Base-by-base conservation (phyloP, 2,113 vertebrate species). In the Nothoprocta pentlandii region DNA sequence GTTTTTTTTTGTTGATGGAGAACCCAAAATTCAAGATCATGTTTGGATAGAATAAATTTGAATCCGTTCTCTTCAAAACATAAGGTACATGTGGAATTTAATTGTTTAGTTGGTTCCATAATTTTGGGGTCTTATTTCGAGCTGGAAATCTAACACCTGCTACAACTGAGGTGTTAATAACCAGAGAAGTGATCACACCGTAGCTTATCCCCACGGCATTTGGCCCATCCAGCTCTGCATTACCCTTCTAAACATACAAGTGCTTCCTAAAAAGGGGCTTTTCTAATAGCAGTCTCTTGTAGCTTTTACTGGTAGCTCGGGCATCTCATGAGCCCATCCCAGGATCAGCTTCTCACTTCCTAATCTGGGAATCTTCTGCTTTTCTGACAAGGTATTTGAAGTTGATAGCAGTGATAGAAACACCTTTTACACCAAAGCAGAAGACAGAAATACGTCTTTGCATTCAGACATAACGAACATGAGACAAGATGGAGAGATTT, bases 401-500 rank as follows among this genome's bases (percentile, higher is more conserved):
- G 75, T 42, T 42, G 49, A 28, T 71, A 90, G 70, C 30, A 17
- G 80, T 53, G 66, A 80, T 78, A 85, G 63, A 62, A 83, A 66
- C 76, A 75, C 47, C 61, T 61, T 80, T 90, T 83, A 88, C 81
- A 91, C 85, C 71, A 70, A 80, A 91, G 75, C 26, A 80, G 59
- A 19, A 87, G 30, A 81, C 80, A 91, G 92, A 91, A 97, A 96
- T 70, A 90, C n/a, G 77, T 77, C 62, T 83, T 51, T 87, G 87
- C 61, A 67, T 87, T 93, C 78, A 77, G 54, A 90, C 79, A 80
- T 34, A 94, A 92, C 6, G 61, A 93, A 90, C 87, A 76, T 80
- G 79, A 96, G 95, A 83, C 82, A 89, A 73, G 87, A 93, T 20
- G n/a, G 79, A 93, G 85, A 91, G 82, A 82, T 74, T 92, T 34